Base-by-base conservation (phyloP, 2,797 vertebrate species). In the Iguana delicatissima region DNA sequence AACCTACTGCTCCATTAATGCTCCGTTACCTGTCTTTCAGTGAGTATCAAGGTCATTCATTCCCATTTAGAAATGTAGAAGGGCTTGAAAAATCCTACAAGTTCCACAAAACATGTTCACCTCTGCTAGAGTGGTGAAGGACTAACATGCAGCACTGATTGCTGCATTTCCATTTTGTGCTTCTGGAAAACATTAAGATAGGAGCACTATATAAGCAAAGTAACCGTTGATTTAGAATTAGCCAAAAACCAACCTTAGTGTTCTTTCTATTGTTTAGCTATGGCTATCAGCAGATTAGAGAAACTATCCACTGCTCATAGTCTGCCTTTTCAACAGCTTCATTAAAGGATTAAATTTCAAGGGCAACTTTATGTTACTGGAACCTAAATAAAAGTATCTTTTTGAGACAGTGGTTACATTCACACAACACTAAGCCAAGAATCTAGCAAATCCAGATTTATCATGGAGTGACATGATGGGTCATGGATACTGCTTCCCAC, bases 1-100 rank as follows among this genome's bases (percentile, higher is more conserved):
- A 83, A 76, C 69, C 79, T 74, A 4, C 73, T 84, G 89, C 91
- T 93, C 91, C 89, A 91, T 8, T 88, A 89, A 92, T 89, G 90
- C 88, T 83, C 69, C 79, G 84, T 76, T 87, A 82, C 86, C 89
- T 90, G 87, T 50, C 90, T 92, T 26, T 6, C 73, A 59, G 67
- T 20, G 79, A 74, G 89, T 42, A 82, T 24, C 20, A 16, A 87
- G 89, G 69, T 82, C 67, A 74, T 18, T 82, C 50, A 29, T 14
- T 32, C 57, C 90, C 81, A 85, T 46, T 89, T 87, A 32, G 79
- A 89, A 76, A 84, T 42, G 83, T 84, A 93, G 84, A 18, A 0
- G 18, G 72, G 76, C 64, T 89, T 84, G 67, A 92, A 93, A 55
- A 91, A 90, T 80, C 6, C 0, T 0, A 74, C 87, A 57, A 12